Percentiles rank a stretch among this genome's conserved stretches.
phyloP scores from a whole-genome alignment of 2,888 invertebrate species.

The Graphium colonna region DNA sequence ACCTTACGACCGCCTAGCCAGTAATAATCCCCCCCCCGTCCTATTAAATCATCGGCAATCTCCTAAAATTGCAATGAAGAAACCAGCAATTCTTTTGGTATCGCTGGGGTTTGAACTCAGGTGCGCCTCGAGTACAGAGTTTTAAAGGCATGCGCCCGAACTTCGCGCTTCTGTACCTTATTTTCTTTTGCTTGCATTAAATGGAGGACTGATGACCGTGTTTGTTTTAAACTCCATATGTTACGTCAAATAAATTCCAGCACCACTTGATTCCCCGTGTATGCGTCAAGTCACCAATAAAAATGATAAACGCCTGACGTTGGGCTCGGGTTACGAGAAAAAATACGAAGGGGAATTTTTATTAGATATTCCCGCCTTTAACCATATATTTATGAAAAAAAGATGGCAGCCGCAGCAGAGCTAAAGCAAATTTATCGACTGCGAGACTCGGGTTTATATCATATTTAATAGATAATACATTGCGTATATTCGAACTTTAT shows the following conservation, averaged over 20 bases:
- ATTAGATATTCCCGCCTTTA: constrained; percentile 14
- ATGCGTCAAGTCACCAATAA: constrained; percentile 53
- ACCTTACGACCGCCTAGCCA: too few relatives aligned
- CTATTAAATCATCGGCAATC: too few relatives aligned
- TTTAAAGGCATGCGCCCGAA: too few relatives aligned
- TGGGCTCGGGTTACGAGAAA: constrained; percentile 8
- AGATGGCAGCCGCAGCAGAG: neutral
- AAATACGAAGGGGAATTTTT: constrained; percentile 6
- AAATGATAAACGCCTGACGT: constrained; percentile 53
- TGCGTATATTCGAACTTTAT: neutral
- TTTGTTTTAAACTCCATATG: constrained; percentile 66
- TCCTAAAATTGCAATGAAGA: too few relatives aligned
- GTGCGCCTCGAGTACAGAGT: too few relatives aligned
- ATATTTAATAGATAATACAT: neutral
- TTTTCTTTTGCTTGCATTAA: too few relatives aligned
- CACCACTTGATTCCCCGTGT: constrained; percentile 51
- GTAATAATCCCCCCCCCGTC: too few relatives aligned
- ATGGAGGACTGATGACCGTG: constrained; percentile 55
- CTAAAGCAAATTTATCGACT: constrained; percentile 1
- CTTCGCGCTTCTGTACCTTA: too few relatives aligned
- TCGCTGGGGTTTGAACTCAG: too few relatives aligned
- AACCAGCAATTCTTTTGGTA: too few relatives aligned
- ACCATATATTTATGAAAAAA: neutral
- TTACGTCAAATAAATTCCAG: constrained; percentile 47
- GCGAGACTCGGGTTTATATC: neutral